A percentile compares a stretch with the other conserved stretches of the same genome.
These are phyloP conservation scores for Halocynthia roretzi DNA, from an alignment of 23 tunicate species.

Conservation along the genomic window DNA sequence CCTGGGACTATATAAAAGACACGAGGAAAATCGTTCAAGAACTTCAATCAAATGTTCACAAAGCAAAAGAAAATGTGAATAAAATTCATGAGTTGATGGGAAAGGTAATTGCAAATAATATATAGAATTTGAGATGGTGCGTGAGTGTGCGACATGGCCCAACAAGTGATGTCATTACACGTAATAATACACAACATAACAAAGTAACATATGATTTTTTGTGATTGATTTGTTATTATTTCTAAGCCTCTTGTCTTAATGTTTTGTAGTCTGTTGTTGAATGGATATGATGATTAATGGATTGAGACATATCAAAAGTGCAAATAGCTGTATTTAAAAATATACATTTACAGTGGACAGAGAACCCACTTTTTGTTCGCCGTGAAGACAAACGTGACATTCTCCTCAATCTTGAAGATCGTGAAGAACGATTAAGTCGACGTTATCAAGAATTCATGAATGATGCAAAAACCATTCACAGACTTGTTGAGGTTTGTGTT, in stretches of 20 bases:
- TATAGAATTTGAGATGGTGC: too few species aligned
- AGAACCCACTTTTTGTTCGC: constrained; percentile 53
- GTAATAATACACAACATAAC: too few species aligned
- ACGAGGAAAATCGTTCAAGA: constrained; percentile 48
- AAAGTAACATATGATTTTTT: too few species aligned
- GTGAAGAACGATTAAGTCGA: constrained; percentile 63
- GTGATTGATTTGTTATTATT: not conserved
- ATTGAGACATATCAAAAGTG: too few species aligned
- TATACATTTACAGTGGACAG: constrained; percentile 42
- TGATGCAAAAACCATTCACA: constrained; percentile 56
- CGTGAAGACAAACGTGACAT: constrained; percentile 74
- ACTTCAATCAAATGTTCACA: constrained; percentile 56
- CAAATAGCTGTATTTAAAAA: not conserved
- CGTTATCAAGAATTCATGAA: constrained; percentile 49
- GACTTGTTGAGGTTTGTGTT: constrained; percentile 44
- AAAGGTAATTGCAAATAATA: constrained; percentile 19
- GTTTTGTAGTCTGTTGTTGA: too few species aligned
- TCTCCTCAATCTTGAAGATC: constrained; percentile 65
- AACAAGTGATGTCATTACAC: too few species aligned
- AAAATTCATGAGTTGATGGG: constrained; percentile 57
- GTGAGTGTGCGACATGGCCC: too few species aligned
- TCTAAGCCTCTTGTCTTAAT: not conserved
- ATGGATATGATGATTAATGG: too few species aligned
- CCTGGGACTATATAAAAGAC: constrained; percentile 79
- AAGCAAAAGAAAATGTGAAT: constrained; percentile 64